These are phyloP conservation scores for Leptonema lineaticorne DNA, from an alignment of 1,140 invertebrate species.

Conservation along the genomic window DNA sequence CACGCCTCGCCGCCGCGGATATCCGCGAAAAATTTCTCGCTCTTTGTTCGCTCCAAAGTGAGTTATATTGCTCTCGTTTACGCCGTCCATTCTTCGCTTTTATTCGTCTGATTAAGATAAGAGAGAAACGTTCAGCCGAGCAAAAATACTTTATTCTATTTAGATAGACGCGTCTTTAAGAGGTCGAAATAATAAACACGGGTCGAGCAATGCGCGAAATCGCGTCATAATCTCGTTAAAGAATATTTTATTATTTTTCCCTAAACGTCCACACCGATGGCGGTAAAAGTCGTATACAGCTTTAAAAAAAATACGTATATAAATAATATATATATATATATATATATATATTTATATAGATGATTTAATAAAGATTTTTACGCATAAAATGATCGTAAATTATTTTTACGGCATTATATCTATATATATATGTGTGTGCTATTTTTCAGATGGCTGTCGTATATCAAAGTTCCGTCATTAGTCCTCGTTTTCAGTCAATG, in stretches of 20 bases:
- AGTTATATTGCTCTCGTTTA: not conserved
- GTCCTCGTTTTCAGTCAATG: not conserved
- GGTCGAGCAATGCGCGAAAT: too few relatives aligned
- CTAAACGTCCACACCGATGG: too few relatives aligned
- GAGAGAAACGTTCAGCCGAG: not conserved
- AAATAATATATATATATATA: not conserved
- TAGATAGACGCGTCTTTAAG: too few relatives aligned
- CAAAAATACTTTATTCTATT: too few relatives aligned
- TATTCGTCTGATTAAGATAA: conserved; percentile 4
- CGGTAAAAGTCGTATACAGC: too few relatives aligned
- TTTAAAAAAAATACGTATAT: not conserved
- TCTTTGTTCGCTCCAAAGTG: conserved; percentile 1
- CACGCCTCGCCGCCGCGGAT: too few relatives aligned
- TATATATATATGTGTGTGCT: too few relatives aligned
- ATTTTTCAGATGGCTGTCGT: too few relatives aligned
- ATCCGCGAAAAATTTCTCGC: not conserved
- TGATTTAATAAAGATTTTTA: not conserved
- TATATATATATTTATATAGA: not conserved
- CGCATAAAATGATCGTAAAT: not conserved
- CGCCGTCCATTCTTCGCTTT: not conserved
- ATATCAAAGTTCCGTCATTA: too few relatives aligned
- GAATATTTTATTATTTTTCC: too few relatives aligned
- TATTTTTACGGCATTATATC: not conserved
- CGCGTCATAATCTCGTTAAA: too few relatives aligned
- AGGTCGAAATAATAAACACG: too few relatives aligned